Percentiles rank a stretch among this genome's conserved stretches.
phyloP scores from a whole-genome alignment of 2,888 invertebrate genomes.

The Geotrupes spiniger region DNA sequence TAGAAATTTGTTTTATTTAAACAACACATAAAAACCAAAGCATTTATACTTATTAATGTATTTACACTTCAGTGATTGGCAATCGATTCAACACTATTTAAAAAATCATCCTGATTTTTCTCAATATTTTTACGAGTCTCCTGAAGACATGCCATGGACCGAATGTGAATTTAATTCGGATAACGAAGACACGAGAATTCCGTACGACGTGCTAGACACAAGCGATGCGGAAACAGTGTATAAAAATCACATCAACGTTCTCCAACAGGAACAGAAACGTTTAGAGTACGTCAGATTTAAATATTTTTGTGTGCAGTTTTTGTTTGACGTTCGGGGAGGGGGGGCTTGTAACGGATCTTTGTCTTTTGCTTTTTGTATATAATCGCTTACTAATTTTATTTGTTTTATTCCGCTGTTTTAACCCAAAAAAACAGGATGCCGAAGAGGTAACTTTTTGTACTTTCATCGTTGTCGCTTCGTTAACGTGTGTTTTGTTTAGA shows the following conservation, averaged over 20 bases:
- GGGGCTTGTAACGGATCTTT: constrained; percentile 9
- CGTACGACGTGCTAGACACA: constrained; percentile 87
- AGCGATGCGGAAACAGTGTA: constrained; percentile 90
- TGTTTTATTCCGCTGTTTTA: constrained; percentile 17
- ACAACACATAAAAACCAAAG: not conserved
- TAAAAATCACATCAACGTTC: constrained; percentile 84
- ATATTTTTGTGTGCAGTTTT: constrained; percentile 19
- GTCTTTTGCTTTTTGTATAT: constrained; percentile 18
- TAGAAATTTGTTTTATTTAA: constrained; percentile 1
- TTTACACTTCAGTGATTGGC: constrained; percentile 78
- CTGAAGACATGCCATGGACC: constrained; percentile 74
- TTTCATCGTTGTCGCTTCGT: constrained; percentile 6
- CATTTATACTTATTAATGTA: not conserved
- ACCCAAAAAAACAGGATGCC: constrained; percentile 32
- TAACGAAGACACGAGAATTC: constrained; percentile 74
- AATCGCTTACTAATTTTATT: constrained; percentile 20
- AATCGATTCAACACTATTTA: constrained; percentile 79
- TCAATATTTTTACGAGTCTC: constrained; percentile 85
- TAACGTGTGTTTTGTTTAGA: constrained; percentile 51
- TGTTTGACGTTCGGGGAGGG: constrained; percentile 7
- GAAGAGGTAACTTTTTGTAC: constrained; percentile 29
- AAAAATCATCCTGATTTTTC: constrained; percentile 91
- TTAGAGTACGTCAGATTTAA: constrained; percentile 71
- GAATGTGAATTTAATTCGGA: constrained; percentile 66
- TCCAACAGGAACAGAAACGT: constrained; percentile 89